A percentile compares a stretch with the other conserved stretches of the same genome.
These are phyloP conservation scores for Lasioglossum marginatum DNA, from an alignment of 2,888 invertebrate genomes.

Conservation along the genomic window DNA sequence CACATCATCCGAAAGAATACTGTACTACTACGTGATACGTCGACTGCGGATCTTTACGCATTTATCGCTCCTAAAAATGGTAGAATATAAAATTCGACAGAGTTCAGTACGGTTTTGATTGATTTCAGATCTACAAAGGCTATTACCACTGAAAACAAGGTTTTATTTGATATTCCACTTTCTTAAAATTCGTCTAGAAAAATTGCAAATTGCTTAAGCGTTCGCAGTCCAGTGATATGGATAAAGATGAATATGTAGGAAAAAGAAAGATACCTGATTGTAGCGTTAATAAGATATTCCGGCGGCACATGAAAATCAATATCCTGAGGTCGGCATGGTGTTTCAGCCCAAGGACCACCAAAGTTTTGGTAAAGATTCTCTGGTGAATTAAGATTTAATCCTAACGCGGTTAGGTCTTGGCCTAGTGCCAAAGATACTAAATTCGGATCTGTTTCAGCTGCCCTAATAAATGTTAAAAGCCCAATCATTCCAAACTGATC, in stretches of 20 bases:
- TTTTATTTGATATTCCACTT: no score
- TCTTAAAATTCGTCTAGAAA: no score
- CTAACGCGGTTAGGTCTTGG: constrained; percentile 98
- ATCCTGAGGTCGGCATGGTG: constrained; percentile 99
- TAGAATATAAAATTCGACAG: no score
- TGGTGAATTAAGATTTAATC: constrained; percentile 98
- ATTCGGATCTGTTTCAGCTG: constrained; percentile 98
- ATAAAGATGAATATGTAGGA: not conserved
- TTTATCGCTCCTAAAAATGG: no score
- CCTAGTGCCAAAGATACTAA: constrained; percentile 98
- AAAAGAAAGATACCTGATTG: constrained; percentile 88
- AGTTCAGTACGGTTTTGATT: no score
- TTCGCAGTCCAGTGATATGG: no score
- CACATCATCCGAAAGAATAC: no score
- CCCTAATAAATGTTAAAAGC: constrained; percentile 98
- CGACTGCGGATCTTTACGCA: no score
- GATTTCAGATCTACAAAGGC: no score
- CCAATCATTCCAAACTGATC: constrained; percentile 99
- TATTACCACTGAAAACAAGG: no score
- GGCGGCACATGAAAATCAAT: constrained; percentile 99
- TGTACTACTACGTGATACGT: no score
- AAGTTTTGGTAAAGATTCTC: constrained; percentile 99
- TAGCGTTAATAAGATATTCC: constrained; percentile 98
- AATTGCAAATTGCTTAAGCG: no score
- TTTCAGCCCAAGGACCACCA: constrained; percentile 99